A percentile compares a stretch with the other conserved stretches of the same genome.
Evolutionary conservation across 2,888 invertebrate genomes (phyloP).

Genomic region (Clitarchus hookeri): DNA sequence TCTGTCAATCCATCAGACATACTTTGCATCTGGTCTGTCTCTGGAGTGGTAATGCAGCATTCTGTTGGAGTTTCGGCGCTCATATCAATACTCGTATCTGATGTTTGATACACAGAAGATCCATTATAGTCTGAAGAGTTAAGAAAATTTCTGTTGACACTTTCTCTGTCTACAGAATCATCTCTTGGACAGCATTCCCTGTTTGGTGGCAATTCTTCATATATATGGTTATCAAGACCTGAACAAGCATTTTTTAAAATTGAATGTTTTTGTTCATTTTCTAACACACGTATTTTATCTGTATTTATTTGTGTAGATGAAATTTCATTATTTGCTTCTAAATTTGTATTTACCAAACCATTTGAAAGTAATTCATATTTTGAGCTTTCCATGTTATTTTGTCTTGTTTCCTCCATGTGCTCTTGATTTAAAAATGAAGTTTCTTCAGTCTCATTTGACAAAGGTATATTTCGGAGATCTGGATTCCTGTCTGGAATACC

Average conservation of each 20-base stretch:
- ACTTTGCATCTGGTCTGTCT: slow-evolving; percentile 10
- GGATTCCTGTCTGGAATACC: neutral
- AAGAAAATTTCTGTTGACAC: too few species aligned
- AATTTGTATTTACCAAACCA: too few species aligned
- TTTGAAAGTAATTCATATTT: too few species aligned
- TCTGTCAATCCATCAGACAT: slow-evolving; percentile 31
- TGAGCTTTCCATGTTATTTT: neutral
- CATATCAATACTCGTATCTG: slow-evolving; percentile 10
- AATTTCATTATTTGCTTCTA: too few species aligned
- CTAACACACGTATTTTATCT: neutral
- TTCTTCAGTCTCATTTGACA: neutral
- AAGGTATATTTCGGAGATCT: neutral
- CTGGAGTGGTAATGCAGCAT: slow-evolving; percentile 26
- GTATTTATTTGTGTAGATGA: neutral
- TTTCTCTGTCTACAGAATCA: too few species aligned
- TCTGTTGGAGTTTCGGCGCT: slow-evolving; percentile 23
- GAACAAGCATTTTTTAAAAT: neutral
- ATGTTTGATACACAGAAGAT: neutral
- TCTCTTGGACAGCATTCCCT: neutral
- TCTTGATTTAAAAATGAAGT: neutral
- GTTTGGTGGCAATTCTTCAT: neutral
- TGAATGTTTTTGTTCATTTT: neutral
- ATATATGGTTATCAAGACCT: neutral
- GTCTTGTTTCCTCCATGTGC: neutral
- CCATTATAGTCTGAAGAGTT: neutral